Conservation (phyloP, 1,140 invertebrate genomes). For the Hylaeus anthracinus region DNA sequence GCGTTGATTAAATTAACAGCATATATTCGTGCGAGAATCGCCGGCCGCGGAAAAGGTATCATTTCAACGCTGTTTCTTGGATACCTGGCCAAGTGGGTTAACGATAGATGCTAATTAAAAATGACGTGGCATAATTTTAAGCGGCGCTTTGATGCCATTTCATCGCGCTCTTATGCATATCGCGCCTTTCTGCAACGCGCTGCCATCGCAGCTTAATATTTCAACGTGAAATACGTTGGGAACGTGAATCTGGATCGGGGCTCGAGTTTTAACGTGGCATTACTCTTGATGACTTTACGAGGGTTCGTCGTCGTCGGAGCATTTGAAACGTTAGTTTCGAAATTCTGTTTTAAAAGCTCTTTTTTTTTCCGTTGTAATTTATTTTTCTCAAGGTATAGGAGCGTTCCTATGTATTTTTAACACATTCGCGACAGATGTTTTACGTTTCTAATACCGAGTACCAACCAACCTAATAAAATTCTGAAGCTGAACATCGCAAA, state of each 20-base stretch:
- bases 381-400: too few species aligned
- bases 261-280: slow-evolving; percentile 14
- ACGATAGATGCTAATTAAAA: slow-evolving; percentile 34
- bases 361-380: too few species aligned
- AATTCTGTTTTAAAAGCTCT: background rate
- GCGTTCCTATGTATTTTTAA: too few species aligned
- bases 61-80: background rate
- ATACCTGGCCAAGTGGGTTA: slow-evolving; percentile 3
- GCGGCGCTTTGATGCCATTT: slow-evolving; percentile 12
- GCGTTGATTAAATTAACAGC: slow-evolving; percentile 10
- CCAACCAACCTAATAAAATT: too few species aligned
- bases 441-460: too few species aligned
- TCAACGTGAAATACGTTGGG: background rate
- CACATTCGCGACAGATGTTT: too few species aligned
- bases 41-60: background rate
- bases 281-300: slow-evolving; percentile 19
- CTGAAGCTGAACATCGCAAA: too few species aligned
- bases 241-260: background rate
- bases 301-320: background rate
- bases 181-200: background rate
- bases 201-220: slow-evolving; percentile 6
- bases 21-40: slow-evolving; percentile 3
- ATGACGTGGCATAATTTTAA: slow-evolving; percentile 12
- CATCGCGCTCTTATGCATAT: slow-evolving; percentile 2
- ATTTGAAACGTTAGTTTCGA: background rate